phyloP scores from a whole-genome alignment of 1,140 invertebrate genomes.

The Bombus impatiens region DNA sequence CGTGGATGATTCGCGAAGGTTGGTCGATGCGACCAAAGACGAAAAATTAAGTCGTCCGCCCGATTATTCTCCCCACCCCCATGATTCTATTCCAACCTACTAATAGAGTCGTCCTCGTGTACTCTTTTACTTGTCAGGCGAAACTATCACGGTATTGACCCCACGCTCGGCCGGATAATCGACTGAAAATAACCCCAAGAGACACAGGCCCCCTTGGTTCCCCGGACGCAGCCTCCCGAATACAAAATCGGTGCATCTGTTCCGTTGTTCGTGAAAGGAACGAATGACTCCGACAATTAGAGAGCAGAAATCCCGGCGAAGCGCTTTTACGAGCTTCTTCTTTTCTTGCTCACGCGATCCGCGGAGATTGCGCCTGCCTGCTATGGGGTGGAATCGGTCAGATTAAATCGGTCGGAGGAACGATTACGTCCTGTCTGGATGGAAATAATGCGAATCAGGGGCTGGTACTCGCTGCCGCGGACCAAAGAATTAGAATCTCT shows the following conservation, averaged over 20 bases:
- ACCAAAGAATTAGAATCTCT: not conserved
- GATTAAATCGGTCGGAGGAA: slow-evolving; percentile 42
- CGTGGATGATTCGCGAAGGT: not conserved
- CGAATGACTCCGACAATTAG: slow-evolving; percentile 78
- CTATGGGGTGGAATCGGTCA: slow-evolving; percentile 52
- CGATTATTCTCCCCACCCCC: not conserved
- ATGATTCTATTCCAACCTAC: not conserved
- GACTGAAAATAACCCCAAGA: slow-evolving; percentile 82
- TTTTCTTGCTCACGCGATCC: slow-evolving; percentile 59
- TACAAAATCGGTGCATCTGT: slow-evolving; percentile 76
- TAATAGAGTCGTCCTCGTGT: slow-evolving; percentile 74
- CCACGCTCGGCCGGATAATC: slow-evolving; percentile 78
- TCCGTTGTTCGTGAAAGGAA: slow-evolving; percentile 72
- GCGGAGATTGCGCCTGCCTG: slow-evolving; percentile 53
- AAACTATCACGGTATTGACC: slow-evolving; percentile 70
- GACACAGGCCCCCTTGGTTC: slow-evolving; percentile 65
- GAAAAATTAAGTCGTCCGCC: slow-evolving; percentile 35
- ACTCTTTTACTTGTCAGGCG: slow-evolving; percentile 58
- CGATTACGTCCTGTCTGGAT: slow-evolving; percentile 25
- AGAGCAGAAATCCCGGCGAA: slow-evolving; percentile 58
- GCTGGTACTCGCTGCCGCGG: not conserved
- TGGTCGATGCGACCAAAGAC: slow-evolving; percentile 6
- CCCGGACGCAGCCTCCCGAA: slow-evolving; percentile 59
- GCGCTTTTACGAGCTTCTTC: slow-evolving; percentile 52
- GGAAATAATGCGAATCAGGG: not conserved